These are phyloP conservation scores for Syngnathus floridae DNA, from an alignment of 2,113 vertebrate species.

Conservation along the genomic window DNA sequence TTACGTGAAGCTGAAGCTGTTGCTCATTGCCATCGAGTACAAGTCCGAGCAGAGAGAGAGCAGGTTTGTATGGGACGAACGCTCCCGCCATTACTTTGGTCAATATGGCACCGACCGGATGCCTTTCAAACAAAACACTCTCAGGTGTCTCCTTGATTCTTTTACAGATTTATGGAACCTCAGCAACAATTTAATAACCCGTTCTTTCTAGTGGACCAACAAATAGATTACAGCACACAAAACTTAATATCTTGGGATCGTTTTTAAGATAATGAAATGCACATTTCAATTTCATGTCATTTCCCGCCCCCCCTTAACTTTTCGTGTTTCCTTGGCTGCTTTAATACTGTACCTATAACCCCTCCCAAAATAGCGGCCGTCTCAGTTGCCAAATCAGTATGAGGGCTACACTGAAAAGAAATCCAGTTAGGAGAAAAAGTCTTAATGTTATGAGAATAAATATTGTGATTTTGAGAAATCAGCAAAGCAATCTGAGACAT, in stretches of 20 bases:
- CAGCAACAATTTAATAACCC: background rate
- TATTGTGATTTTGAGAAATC: background rate
- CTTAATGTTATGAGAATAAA: background rate
- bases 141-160: background rate
- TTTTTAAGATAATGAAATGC: background rate
- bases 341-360: conserved; percentile 27
- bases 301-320: conserved; percentile 26
- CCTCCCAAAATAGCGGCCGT: conserved; percentile 34
- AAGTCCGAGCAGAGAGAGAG: conserved; percentile 96
- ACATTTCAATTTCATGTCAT: conserved; percentile 22
- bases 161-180: background rate
- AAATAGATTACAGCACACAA: background rate
- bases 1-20: conserved; percentile 96
- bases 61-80: conserved; percentile 77
- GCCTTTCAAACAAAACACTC: background rate
- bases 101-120: conserved; percentile 1
- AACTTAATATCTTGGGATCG: background rate
- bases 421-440: background rate
- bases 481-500: too few relatives aligned
- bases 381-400: conserved; percentile 54
- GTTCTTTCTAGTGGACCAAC: background rate
- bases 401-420: background rate
- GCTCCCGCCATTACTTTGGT: conserved; percentile 4
- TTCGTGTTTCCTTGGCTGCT: conserved; percentile 36
- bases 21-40: conserved; percentile 98